These are phyloP conservation scores for Ormyrus thymus DNA, from an alignment of 2,888 invertebrate genomes.

Conservation along the genomic window DNA sequence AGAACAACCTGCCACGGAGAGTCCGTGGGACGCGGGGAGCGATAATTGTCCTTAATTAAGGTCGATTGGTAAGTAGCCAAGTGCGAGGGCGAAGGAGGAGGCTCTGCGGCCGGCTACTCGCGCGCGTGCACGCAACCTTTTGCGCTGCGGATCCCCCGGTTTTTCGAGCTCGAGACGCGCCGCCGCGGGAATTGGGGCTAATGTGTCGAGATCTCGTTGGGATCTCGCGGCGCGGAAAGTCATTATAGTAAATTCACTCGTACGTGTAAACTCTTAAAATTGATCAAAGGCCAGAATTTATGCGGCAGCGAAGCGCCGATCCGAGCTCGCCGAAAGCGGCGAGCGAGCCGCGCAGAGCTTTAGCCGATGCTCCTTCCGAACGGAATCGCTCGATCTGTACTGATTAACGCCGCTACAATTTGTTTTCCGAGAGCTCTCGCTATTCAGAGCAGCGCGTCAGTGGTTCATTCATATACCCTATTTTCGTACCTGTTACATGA, in stretches of 20 bases:
- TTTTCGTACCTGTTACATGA: conserved; percentile 7
- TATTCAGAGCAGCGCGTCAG: neutral
- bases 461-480: neutral
- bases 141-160: neutral
- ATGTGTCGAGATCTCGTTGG: neutral
- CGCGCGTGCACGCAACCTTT: conserved; percentile 41
- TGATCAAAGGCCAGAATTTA: too few relatives aligned
- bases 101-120: neutral
- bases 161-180: neutral
- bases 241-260: too few relatives aligned
- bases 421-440: too few relatives aligned
- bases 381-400: too few relatives aligned
- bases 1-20: neutral
- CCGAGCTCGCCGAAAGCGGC: too few relatives aligned
- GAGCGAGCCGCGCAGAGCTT: too few relatives aligned
- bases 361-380: too few relatives aligned
- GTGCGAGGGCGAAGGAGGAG: conserved; percentile 49
- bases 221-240: too few relatives aligned
- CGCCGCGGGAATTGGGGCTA: conserved; percentile 4
- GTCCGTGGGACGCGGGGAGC: conserved; percentile 22
- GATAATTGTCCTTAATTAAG: conserved; percentile 68
- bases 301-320: too few relatives aligned
- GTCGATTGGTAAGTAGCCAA: conserved; percentile 64
- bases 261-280: too few relatives aligned
- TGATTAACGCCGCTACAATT: too few relatives aligned